Evolutionary conservation across 2,888 invertebrate species (phyloP).

Genomic region (Melipona beecheii): DNA sequence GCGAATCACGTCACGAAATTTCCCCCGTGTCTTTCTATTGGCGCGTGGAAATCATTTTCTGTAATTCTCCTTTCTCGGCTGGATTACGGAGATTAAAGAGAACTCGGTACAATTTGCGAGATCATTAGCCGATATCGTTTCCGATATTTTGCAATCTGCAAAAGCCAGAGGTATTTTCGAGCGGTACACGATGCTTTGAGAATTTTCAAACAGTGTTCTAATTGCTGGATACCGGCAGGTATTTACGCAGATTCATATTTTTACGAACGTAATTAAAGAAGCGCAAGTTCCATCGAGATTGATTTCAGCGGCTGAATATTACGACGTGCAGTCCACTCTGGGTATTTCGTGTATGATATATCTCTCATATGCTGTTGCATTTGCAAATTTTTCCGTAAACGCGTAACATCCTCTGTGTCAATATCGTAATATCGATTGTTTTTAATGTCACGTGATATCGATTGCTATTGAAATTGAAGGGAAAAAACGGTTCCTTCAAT

Average conservation of each 20-base stretch:
- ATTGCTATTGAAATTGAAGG: background rate
- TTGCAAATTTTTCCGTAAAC: too few species aligned
- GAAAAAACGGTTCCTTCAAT: background rate
- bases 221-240: background rate
- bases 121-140: slow-evolving; percentile 6
- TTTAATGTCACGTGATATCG: too few species aligned
- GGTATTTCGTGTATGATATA: too few species aligned
- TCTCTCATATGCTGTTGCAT: too few species aligned
- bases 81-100: slow-evolving; percentile 22
- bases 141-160: background rate
- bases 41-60: slow-evolving; percentile 2
- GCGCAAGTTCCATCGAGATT: too few species aligned
- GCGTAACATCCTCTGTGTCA: too few species aligned
- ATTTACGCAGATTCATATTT: too few species aligned
- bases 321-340: too few species aligned
- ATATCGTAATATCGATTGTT: too few species aligned
- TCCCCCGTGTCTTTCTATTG: background rate
- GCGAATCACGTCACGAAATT: background rate
- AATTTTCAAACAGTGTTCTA: background rate
- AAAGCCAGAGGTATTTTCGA: background rate
- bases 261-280: too few species aligned
- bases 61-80: background rate
- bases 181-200: background rate
- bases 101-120: slow-evolving; percentile 2
- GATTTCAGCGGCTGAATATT: too few species aligned